phyloP scores from a whole-genome alignment of 2,113 vertebrate genomes.

The Misgurnus mizolepis region DNA sequence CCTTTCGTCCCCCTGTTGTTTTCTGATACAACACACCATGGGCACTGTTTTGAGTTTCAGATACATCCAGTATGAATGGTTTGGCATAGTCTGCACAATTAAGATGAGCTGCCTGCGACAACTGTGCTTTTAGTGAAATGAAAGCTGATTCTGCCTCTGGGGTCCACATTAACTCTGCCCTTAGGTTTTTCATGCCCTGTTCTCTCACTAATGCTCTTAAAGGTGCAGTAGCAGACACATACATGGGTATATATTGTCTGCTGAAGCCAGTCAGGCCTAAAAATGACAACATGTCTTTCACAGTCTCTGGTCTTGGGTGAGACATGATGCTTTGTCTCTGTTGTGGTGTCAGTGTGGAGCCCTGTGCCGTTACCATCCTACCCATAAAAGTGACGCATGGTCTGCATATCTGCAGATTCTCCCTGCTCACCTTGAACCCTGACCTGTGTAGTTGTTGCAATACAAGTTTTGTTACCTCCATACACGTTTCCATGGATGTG shows the following conservation, averaged over 20 bases:
- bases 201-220: neutral
- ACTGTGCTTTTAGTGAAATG: neutral
- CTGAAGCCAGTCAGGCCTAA: slow-evolving; percentile 7
- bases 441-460: neutral
- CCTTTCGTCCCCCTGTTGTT: slow-evolving; percentile 13
- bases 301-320: no score
- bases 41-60: neutral
- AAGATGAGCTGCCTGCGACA: neutral
- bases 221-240: neutral
- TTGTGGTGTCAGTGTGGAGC: no score
- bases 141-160: neutral
- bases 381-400: neutral
- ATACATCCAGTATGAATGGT: slow-evolving; percentile 23
- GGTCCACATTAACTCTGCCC: neutral
- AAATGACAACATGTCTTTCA: slow-evolving; percentile 3
- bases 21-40: slow-evolving; percentile 15
- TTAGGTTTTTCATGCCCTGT: slow-evolving; percentile 9
- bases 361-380: neutral
- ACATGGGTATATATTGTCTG: neutral
- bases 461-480: no score
- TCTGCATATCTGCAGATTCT: neutral
- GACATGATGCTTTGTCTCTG: no score
- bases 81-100: neutral
- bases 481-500: no score
- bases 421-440: neutral